Evolutionary conservation across 1,140 invertebrate species (phyloP).

Genomic region (Ips nitidus): DNA sequence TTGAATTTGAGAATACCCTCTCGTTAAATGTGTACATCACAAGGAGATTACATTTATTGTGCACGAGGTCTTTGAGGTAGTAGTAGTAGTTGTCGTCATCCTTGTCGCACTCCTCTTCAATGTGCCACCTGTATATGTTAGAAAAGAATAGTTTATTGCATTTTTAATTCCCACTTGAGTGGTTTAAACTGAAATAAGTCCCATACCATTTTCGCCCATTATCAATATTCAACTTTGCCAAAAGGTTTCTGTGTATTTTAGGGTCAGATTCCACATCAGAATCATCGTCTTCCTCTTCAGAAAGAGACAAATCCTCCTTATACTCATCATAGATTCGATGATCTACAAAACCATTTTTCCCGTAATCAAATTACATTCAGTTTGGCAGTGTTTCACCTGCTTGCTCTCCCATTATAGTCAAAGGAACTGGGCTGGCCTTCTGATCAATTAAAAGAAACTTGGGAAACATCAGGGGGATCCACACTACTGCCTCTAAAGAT

Average conservation of each 20-base stretch:
- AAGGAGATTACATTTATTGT: slow-evolving; percentile 22
- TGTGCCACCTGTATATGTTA: slow-evolving; percentile 14
- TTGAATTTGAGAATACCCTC: slow-evolving; percentile 16
- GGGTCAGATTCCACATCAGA: background rate
- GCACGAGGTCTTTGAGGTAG: slow-evolving; percentile 23
- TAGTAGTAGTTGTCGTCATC: slow-evolving; percentile 25
- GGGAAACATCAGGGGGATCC: slow-evolving; percentile 15
- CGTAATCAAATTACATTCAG: too few species aligned
- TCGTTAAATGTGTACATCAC: slow-evolving; percentile 25
- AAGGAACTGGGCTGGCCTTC: background rate
- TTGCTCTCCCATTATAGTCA: slow-evolving; percentile 14
- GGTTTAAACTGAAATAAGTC: background rate
- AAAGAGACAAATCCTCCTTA: background rate
- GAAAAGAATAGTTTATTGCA: background rate
- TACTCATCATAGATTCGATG: background rate
- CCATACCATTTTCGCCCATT: background rate
- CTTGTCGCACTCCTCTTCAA: slow-evolving; percentile 11
- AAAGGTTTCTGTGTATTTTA: background rate
- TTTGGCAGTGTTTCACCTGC: background rate
- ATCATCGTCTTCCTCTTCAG: slow-evolving; percentile 6
- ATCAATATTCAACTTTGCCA: background rate
- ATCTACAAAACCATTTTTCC: too few species aligned
- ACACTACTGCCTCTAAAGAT: background rate
- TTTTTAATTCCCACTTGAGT: background rate
- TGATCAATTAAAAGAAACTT: slow-evolving; percentile 21